phyloP scores from a whole-genome alignment of 1,140 invertebrate species.

The Dendroctonus ponderosae region DNA sequence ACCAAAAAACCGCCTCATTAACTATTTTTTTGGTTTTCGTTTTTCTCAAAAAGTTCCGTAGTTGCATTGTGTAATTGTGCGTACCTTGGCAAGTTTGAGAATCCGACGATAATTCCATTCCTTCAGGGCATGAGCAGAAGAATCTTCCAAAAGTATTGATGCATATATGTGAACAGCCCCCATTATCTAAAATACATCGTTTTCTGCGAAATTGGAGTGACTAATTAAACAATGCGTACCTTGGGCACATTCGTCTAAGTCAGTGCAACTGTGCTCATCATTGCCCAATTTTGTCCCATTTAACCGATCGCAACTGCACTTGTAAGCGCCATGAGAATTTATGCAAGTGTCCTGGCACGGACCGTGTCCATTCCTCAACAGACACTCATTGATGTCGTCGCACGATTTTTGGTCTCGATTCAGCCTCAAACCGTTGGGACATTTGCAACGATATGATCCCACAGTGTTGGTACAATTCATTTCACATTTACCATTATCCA shows the following conservation, averaged over 20 bases:
- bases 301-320: constrained; percentile 52
- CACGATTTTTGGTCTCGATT: constrained; percentile 57
- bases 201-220: not conserved
- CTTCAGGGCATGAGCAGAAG: constrained; percentile 39
- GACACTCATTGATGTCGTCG: constrained; percentile 80
- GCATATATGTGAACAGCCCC: constrained; percentile 40
- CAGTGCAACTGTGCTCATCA: constrained; percentile 54
- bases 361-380: constrained; percentile 66
- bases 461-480: constrained; percentile 65
- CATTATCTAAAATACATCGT: constrained; percentile 10
- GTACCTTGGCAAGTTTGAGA: constrained; percentile 35
- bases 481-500: constrained; percentile 56
- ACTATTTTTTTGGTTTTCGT: not conserved
- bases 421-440: constrained; percentile 69
- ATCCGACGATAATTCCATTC: constrained; percentile 37
- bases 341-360: constrained; percentile 66
- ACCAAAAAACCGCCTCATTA: not conserved
- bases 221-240: not conserved
- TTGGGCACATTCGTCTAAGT: constrained; percentile 41
- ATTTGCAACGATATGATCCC: constrained; percentile 73
- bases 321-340: constrained; percentile 54
- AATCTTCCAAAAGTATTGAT: constrained; percentile 34
- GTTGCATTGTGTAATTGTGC: not conserved
- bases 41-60: not conserved
- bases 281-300: constrained; percentile 49